Base-by-base conservation (phyloP, 2,888 invertebrate genomes). In the Drosophila mimetica region DNA sequence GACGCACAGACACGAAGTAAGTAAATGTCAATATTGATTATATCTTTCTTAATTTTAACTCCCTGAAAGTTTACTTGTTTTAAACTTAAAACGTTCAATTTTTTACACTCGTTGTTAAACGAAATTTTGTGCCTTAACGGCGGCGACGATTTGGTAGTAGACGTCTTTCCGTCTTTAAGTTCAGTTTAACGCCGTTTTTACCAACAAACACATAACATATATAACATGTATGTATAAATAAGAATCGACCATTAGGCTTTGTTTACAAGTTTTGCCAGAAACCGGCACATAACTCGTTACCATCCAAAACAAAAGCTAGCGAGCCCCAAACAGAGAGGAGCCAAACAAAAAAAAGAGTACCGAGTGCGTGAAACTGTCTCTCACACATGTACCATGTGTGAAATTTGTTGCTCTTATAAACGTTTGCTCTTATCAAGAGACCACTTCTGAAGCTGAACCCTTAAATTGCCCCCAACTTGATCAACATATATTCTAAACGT, bases 1-100 rank as follows among this genome's bases (percentile, higher is more conserved):
- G 91, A 92, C 87, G 91, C 91, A 39, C 91, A 92, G 81, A 91
- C 90, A 76, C 89, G 92, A 90, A 90, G 90, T 90, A 89, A 86
- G 89, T 86, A 76, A 14, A 22, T 3, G 7, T 16, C 2, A 22
- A 28, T 4, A 52, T 30, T 6, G 14, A 30, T 14, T 11, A 44
- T 20, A 41, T 8, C 7, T 8, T n/a, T 20, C 18, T 1, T 30
- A 30, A 14, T 11, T 53, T 14, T 1, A 4, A 28, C 20, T 9
- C 2, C 11, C 11, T 1, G 4, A n/a, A 25, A 6, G 13, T 25
- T n/a, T n/a, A n/a, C n/a, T 6, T 13, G 25, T n/a, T 20, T 42
- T 44, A 7, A 30, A 11, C 32, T 22, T 16, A 0, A 22, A 46
- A 22, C 22, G n/a, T 22, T n/a, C n/a, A 3, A 42, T 16, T 6